Evolutionary conservation across 2,888 invertebrate genomes (phyloP).

Genomic region (Mesorhabditis sp.): DNA sequence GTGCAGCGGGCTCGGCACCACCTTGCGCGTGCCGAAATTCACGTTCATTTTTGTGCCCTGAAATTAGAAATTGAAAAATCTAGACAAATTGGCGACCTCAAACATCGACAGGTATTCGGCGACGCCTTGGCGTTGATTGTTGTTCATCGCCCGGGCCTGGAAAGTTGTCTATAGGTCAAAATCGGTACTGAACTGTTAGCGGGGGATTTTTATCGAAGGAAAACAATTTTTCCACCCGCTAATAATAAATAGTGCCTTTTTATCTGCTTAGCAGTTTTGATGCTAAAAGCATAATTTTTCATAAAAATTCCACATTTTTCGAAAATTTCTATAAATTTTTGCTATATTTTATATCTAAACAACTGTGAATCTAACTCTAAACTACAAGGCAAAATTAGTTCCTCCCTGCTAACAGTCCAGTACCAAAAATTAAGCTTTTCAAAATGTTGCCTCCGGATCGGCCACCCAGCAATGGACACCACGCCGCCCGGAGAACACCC

Average conservation of each 20-base stretch:
- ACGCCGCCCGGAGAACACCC: constrained; percentile 96
- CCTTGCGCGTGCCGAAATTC: background rate
- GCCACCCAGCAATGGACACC: constrained; percentile 99
- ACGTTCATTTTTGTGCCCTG: background rate
- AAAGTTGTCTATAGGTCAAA: no score
- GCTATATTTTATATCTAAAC: constrained; percentile 11
- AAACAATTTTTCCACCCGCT: background rate
- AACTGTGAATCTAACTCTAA: constrained; percentile 10
- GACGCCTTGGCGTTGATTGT: constrained; percentile 9
- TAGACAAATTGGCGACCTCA: background rate
- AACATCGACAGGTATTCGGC: background rate
- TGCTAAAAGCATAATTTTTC: constrained; percentile 8
- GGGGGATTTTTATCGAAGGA: no score
- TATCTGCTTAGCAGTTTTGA: background rate
- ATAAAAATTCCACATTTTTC: constrained; percentile 8
- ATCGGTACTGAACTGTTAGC: no score
- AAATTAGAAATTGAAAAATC: background rate
- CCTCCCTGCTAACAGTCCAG: constrained; percentile 81
- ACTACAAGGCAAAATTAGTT: constrained; percentile 69
- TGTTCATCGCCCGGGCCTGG: background rate
- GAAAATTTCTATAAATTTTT: constrained; percentile 8
- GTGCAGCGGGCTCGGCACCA: constrained; percentile 16
- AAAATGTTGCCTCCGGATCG: constrained; percentile 74
- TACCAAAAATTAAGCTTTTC: constrained; percentile 70
- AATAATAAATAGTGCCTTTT: background rate